Percentiles rank a stretch among this genome's conserved stretches.
These are phyloP conservation scores for Acestrorhynchus altus DNA, from an alignment of 2,797 vertebrate genomes.

Conservation along the genomic window DNA sequence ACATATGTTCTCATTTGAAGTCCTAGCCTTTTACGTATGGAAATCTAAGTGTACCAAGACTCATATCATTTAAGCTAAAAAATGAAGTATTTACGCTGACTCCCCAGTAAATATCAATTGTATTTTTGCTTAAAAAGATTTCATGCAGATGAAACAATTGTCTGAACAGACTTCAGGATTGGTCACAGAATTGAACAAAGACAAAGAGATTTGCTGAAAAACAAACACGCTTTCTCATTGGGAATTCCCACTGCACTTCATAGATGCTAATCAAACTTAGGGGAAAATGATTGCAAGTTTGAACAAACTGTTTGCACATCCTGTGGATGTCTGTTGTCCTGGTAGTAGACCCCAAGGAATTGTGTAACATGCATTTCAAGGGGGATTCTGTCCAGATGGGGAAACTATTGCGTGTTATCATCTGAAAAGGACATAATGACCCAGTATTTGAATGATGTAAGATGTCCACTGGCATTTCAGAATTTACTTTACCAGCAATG, in stretches of 20 bases:
- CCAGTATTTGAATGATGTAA: conserved; percentile 6
- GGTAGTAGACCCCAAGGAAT: conserved; percentile 41
- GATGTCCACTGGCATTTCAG: neutral
- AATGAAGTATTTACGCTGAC: neutral
- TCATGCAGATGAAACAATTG: neutral
- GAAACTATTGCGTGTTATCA: conserved; percentile 24
- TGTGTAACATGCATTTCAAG: conserved; percentile 34
- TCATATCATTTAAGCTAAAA: neutral
- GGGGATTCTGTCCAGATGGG: conserved; percentile 37
- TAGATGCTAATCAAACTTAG: neutral
- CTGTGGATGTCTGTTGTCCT: conserved; percentile 45
- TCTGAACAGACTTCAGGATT: neutral
- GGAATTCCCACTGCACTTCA: neutral
- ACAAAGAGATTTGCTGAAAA: conserved; percentile 18
- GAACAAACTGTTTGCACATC: conserved; percentile 33
- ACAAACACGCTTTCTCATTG: neutral
- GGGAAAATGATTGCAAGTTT: conserved; percentile 7
- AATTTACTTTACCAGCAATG: conserved; percentile 13
- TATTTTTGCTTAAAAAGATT: neutral
- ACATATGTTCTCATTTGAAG: neutral
- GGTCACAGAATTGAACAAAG: neutral
- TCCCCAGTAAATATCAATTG: neutral
- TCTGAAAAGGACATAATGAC: conserved; percentile 8
- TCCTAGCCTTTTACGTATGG: neutral
- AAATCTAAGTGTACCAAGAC: neutral